Percentiles rank a stretch among this genome's conserved stretches.
phyloP scores from a whole-genome alignment of 2,797 vertebrate species.

The Steatocranus sp. region DNA sequence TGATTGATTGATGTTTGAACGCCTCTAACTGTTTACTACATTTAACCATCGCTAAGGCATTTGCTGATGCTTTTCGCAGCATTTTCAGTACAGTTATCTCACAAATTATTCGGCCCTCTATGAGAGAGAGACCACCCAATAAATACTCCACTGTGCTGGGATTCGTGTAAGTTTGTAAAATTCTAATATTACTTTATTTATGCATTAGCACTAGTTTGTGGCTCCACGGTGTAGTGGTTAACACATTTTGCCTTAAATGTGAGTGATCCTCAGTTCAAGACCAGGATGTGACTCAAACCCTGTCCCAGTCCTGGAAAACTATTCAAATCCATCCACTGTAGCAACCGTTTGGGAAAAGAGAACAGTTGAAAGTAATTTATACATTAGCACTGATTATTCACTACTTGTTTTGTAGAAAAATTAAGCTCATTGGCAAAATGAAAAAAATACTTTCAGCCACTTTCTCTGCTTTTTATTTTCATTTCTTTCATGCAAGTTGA shows the following conservation, averaged over 20 bases:
- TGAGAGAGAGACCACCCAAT: background rate
- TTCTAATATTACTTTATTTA: background rate
- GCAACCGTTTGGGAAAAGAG: background rate
- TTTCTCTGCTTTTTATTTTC: background rate
- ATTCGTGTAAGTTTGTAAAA: background rate
- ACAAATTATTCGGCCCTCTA: background rate
- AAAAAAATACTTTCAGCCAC: background rate
- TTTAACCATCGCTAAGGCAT: background rate
- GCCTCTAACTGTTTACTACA: background rate
- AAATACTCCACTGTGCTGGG: background rate
- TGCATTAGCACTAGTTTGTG: background rate
- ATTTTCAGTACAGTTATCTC: background rate
- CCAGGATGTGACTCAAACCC: background rate
- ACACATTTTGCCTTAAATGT: background rate
- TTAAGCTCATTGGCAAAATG: background rate
- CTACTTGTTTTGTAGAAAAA: background rate
- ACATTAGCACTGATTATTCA: background rate
- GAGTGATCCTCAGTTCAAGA: background rate
- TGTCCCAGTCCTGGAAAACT: background rate
- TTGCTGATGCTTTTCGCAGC: background rate
- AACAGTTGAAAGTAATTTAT: background rate
- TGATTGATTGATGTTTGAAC: background rate
- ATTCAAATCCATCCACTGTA: background rate
- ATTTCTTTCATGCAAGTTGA: background rate
- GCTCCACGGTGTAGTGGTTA: background rate